These are phyloP conservation scores for Steinernema feltiae DNA, from an alignment of 1,140 invertebrate genomes.

Conservation along the genomic window DNA sequence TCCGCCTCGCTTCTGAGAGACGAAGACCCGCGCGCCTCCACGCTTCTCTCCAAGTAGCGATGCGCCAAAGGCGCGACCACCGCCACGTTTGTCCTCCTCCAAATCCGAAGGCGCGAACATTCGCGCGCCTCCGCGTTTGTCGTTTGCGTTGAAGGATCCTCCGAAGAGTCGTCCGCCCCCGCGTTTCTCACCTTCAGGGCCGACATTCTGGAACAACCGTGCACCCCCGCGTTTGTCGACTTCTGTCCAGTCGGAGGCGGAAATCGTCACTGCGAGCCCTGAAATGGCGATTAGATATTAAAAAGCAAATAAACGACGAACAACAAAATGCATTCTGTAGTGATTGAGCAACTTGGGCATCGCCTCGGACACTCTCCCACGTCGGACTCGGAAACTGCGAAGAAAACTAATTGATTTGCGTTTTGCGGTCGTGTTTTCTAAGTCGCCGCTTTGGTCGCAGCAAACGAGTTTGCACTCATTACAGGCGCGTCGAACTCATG, in stretches of 20 bases:
- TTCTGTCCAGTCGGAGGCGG: neutral
- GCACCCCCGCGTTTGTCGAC: neutral
- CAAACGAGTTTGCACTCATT: too few species aligned
- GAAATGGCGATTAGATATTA: too few species aligned
- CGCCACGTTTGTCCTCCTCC: neutral
- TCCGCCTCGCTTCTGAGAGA: neutral
- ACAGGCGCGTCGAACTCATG: too few species aligned
- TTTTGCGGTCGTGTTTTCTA: too few species aligned
- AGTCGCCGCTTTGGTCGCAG: too few species aligned
- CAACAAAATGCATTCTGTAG: too few species aligned
- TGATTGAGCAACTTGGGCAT: too few species aligned
- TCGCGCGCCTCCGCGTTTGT: neutral
- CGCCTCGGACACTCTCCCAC: too few species aligned
- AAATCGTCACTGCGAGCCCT: too few species aligned
- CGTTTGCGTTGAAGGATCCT: neutral
- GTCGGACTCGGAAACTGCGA: too few species aligned
- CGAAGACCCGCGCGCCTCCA: neutral
- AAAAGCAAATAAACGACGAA: too few species aligned
- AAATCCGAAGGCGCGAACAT: neutral
- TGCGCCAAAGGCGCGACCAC: neutral
- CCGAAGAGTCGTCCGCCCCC: neutral
- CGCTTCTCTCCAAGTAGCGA: neutral
- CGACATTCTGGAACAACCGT: neutral
- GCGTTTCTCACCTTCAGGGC: neutral
- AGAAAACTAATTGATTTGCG: too few species aligned